Percentiles rank a stretch among this genome's conserved stretches.
phyloP scores from a whole-genome alignment of 2,888 invertebrate genomes.

The Eristalis arbustorum region DNA sequence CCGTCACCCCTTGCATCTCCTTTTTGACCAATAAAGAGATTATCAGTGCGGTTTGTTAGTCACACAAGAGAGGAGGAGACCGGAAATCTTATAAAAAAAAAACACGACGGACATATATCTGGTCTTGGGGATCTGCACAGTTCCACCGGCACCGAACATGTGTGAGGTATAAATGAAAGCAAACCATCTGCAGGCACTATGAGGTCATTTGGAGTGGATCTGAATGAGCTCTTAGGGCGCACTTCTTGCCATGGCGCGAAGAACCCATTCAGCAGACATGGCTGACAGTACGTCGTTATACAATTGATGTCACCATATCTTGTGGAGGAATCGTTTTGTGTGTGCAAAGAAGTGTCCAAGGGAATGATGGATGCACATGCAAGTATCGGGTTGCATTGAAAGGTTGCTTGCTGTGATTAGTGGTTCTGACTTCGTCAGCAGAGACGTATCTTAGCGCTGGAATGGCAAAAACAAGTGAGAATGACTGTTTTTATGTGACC shows the following conservation, averaged over 20 bases:
- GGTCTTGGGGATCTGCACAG: background rate
- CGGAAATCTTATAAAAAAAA: slow-evolving; percentile 17
- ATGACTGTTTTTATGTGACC: background rate
- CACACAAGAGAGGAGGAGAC: background rate
- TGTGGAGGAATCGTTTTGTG: background rate
- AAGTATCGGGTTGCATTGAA: background rate
- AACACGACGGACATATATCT: background rate
- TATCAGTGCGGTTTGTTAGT: slow-evolving; percentile 30
- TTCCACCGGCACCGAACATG: background rate
- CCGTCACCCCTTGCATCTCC: background rate
- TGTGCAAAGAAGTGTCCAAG: background rate
- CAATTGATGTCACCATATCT: background rate
- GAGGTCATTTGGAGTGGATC: background rate
- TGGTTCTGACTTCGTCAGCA: background rate
- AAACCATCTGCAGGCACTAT: background rate
- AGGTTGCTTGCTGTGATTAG: background rate
- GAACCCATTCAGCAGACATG: background rate
- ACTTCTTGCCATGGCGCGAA: background rate
- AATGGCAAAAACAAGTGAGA: background rate
- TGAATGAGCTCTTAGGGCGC: background rate
- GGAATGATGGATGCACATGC: background rate
- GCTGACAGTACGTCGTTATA: background rate
- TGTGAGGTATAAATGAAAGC: background rate
- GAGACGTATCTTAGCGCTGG: background rate
- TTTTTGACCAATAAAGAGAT: slow-evolving; percentile 15